Percentiles rank a stretch among this genome's conserved stretches.
Evolutionary conservation across 2,888 invertebrate species (phyloP).

Genomic region (Limnephilus lunatus): DNA sequence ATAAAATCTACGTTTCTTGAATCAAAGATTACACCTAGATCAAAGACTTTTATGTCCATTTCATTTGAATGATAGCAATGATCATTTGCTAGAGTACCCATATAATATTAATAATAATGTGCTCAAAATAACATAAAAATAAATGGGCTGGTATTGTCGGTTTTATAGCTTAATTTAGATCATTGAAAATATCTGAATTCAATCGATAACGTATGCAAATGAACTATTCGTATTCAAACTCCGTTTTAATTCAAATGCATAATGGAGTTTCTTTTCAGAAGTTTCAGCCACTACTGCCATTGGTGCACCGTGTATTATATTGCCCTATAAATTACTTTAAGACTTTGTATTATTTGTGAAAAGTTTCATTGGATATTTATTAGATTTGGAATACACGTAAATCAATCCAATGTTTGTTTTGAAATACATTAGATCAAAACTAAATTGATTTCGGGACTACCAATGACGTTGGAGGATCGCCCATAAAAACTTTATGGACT

Average conservation of each 20-base stretch:
- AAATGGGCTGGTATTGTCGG: background rate
- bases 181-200: conserved; percentile 7
- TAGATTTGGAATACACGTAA: conserved; percentile 1
- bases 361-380: conserved; percentile 12
- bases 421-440: conserved; percentile 43
- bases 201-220: conserved; percentile 22
- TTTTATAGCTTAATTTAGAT: conserved; percentile 24
- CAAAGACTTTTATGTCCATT: background rate
- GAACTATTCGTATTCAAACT: conserved; percentile 12
- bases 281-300: background rate
- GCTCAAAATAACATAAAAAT: conserved; percentile 18
- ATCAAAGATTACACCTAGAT: background rate
- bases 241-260: background rate
- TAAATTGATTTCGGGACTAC: conserved; percentile 49
- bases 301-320: background rate
- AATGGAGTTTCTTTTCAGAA: conserved; percentile 18
- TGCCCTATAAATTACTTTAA: conserved; percentile 6
- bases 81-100: background rate
- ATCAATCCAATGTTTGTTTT: conserved; percentile 37
- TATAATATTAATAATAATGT: conserved; percentile 12
- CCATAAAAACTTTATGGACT: conserved; percentile 56
- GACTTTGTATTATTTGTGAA: conserved; percentile 15
- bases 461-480: conserved; percentile 37
- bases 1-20: background rate
- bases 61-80: background rate